Evolutionary conservation across 1,140 invertebrate species (phyloP), one percentile per base, ranked within the genome.

Genomic region (Scaptomyza hsui): DNA sequence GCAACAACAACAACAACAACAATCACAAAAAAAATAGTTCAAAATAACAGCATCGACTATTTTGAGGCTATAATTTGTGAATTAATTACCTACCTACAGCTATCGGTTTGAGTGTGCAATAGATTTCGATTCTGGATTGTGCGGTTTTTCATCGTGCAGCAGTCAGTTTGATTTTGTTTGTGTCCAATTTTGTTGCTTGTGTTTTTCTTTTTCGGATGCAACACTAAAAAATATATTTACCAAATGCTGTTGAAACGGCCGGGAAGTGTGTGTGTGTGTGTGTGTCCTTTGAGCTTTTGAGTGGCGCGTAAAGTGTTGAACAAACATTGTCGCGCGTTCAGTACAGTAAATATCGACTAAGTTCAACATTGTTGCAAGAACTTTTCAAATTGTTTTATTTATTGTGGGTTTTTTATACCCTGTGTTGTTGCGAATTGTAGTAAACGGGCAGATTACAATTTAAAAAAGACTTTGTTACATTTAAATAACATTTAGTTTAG

Each of bases 301-400:
- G 65, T 69, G 59, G 41, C 41, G 49, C 57, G 47, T 29, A 53
- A 68, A 68, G 65, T 68, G 65, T 68, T 68, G 21, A 47, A 18
- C 48, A 68, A 51, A 68, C 59, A 68, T 35, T 61, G 64, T 56
- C 41, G 35, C 29, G 29, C 64, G 29, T 52, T 32, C 48, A 57
- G 37, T 51, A 61, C 65, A 62, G 65, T 68, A 35, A 32, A 61
- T 51, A 68, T 44, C 51, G 48, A 42, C 39, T 62, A 68, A 62
- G 65, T 62, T 68, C 57, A 61, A 68, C 57, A 47, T 3, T n/a
- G 13, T 49, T 49, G 59, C 59, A 37, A 16, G 10, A 39, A 41
- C 15, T 41, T 26, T 42, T 42, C 2, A 42, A 42, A 24, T 62
- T 42, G 15, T 52, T 42, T 51, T 52, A 63, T 63, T 53, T 53